Percentiles rank a stretch among this genome's conserved stretches.
These are phyloP conservation scores for Alfaro cultratus DNA, from an alignment of 2,797 vertebrate genomes.

Conservation along the genomic window DNA sequence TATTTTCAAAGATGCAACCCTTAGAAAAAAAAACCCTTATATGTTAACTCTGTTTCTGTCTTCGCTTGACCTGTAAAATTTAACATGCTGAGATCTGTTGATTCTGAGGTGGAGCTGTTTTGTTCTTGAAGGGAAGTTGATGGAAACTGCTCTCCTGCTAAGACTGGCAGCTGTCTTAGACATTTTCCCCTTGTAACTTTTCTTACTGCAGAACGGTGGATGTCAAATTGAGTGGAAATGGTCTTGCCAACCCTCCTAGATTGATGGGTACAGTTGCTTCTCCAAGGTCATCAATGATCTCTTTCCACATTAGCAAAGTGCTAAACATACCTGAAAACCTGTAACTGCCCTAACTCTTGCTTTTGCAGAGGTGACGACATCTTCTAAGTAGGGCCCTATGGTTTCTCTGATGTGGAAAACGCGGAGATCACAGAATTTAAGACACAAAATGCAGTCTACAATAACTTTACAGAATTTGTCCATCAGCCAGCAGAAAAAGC, in stretches of 20 bases:
- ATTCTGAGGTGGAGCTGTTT: not conserved
- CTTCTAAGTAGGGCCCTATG: not conserved
- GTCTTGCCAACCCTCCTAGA: not conserved
- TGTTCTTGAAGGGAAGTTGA: not conserved
- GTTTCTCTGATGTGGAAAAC: not conserved
- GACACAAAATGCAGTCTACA: not conserved
- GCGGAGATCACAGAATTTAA: not conserved
- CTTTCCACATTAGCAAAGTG: not conserved
- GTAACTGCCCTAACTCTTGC: not conserved
- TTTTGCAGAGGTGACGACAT: not conserved
- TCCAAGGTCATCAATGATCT: not conserved
- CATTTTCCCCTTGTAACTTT: not conserved
- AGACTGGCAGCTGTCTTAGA: not conserved
- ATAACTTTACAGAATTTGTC: not conserved
- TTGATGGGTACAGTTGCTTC: not conserved
- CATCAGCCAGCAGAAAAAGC: not conserved
- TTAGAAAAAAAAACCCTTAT: not conserved
- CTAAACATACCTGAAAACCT: not conserved
- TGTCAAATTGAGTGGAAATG: not conserved
- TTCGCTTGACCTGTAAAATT: not conserved
- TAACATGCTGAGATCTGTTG: not conserved
- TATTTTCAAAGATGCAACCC: not conserved
- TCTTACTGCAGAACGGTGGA: not conserved
- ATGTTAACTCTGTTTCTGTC: not conserved
- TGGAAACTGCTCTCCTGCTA: not conserved